Percentiles rank a stretch among this genome's conserved stretches.
Conservation (phyloP, 2,797 vertebrate species). For the Falco naumanni region DNA sequence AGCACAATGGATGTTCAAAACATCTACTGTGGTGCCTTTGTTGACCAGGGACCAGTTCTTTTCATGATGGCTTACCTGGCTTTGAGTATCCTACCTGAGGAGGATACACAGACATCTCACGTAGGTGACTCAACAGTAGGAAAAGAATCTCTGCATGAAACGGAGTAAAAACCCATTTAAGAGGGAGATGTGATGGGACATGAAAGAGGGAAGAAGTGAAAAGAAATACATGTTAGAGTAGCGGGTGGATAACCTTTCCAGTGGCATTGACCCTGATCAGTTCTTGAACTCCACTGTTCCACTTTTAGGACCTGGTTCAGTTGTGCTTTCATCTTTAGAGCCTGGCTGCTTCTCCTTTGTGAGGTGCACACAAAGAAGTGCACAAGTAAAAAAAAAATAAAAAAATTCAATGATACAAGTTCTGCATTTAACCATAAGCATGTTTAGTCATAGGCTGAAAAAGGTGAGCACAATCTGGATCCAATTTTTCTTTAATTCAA, state of each 20-base stretch:
- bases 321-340: background rate
- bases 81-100: background rate
- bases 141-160: background rate
- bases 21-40: background rate
- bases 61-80: background rate
- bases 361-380: background rate
- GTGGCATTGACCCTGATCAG: fast-evolving
- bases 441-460: background rate
- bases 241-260: background rate
- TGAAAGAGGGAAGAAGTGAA: background rate
- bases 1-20: background rate
- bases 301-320: background rate
- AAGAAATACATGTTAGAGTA: background rate
- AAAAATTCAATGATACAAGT: background rate
- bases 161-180: background rate
- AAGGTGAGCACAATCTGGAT: background rate
- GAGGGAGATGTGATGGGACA: background rate
- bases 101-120: background rate
- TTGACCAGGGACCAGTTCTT: background rate
- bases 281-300: background rate
- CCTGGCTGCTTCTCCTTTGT: background rate
- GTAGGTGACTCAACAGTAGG: background rate
- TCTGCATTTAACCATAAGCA: background rate
- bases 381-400: background rate
- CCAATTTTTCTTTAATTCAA: background rate